phyloP scores from a whole-genome alignment of 2,797 vertebrate genomes.

The Cottoperca gobio region DNA sequence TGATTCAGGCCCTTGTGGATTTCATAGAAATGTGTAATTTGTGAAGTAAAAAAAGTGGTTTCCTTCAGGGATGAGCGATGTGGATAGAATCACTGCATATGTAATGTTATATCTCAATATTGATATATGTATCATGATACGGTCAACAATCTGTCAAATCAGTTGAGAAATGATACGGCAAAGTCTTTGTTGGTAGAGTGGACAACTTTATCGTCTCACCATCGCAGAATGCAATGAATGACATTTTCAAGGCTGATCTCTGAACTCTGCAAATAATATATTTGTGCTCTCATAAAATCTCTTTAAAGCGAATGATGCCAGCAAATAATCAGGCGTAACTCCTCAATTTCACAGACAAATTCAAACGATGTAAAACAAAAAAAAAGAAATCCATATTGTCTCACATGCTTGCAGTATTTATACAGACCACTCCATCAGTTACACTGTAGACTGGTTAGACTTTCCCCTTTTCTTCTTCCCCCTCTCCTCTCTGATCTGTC shows the following conservation, averaged over 20 bases:
- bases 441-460: conserved; percentile 5
- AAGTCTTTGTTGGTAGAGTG: neutral
- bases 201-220: neutral
- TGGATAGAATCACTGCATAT: neutral
- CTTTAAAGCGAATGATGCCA: conserved; percentile 6
- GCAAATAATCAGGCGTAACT: neutral
- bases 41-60: neutral
- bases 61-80: neutral
- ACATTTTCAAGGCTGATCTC: neutral
- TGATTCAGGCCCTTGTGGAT: too few relatives aligned
- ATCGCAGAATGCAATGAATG: neutral
- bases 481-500: conserved; percentile 16
- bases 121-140: neutral
- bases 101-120: neutral
- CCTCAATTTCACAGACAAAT: neutral
- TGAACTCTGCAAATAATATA: conserved; percentile 11
- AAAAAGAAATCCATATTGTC: neutral
- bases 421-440: neutral
- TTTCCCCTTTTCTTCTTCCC: neutral
- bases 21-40: neutral
- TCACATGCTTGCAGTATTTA: neutral
- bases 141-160: neutral
- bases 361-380: neutral
- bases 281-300: conserved; percentile 6
- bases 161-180: neutral